A percentile compares a stretch with the other conserved stretches of the same genome.
These are phyloP conservation scores for Chelonoidis abingdonii DNA, from an alignment of 2,113 vertebrate genomes.

Conservation along the genomic window DNA sequence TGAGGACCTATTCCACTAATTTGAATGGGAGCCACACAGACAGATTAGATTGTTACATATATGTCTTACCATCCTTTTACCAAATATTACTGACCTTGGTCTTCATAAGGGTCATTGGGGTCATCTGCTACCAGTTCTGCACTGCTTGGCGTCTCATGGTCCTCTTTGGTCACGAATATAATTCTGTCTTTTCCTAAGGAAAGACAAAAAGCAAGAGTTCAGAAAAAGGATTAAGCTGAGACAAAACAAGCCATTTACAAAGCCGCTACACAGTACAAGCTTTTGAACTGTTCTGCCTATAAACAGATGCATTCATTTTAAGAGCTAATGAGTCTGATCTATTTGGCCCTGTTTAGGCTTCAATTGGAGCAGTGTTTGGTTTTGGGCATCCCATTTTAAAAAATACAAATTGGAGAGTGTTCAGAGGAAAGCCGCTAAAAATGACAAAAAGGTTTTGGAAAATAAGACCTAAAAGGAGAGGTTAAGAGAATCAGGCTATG, in stretches of 20 bases:
- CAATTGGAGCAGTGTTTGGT: neutral
- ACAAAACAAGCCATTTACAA: neutral
- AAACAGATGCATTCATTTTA: neutral
- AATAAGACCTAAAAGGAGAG: neutral
- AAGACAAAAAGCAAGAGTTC: slow-evolving; percentile 15
- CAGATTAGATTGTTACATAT: neutral
- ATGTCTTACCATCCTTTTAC: neutral
- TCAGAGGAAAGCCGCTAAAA: neutral
- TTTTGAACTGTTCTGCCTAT: neutral
- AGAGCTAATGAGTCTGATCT: neutral
- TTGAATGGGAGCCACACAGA: neutral
- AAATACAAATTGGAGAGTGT: neutral
- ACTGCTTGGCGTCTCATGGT: slow-evolving; percentile 93
- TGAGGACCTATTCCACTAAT: neutral
- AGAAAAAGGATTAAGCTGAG: neutral
- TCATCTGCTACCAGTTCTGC: slow-evolving; percentile 97
- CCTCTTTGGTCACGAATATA: slow-evolving; percentile 90
- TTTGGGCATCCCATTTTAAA: neutral
- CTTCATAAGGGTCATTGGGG: slow-evolving; percentile 95
- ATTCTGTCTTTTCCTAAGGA: slow-evolving; percentile 84
- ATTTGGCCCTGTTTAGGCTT: neutral
- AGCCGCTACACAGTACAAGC: neutral
- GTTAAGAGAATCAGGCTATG: neutral
- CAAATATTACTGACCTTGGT: slow-evolving; percentile 80
- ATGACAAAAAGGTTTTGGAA: neutral